Evolutionary conservation across 2,113 vertebrate genomes (phyloP).

Genomic region (Sinocyclocheilus anshuiensis): DNA sequence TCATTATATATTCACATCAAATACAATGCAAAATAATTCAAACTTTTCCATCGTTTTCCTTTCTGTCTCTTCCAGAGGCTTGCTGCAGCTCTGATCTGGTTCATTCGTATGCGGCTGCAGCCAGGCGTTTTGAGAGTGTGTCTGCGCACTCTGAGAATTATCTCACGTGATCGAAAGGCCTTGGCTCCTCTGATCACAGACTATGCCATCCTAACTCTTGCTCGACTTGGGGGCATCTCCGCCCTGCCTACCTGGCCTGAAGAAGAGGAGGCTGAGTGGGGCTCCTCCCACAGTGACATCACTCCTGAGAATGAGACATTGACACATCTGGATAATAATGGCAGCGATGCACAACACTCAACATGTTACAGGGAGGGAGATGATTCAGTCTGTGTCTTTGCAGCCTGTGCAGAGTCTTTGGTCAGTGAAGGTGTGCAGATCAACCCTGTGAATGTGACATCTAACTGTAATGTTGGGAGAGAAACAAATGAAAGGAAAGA

Average conservation of each 20-base stretch:
- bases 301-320: neutral
- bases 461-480: neutral
- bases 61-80: conserved; percentile 57
- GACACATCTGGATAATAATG: neutral
- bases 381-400: neutral
- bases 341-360: neutral
- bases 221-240: conserved; percentile 62
- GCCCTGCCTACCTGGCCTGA: conserved; percentile 10
- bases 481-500: neutral
- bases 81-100: conserved; percentile 64
- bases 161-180: conserved; percentile 67
- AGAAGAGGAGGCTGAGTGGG: conserved; percentile 34
- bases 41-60: neutral
- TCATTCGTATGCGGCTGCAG: conserved; percentile 61
- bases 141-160: conserved; percentile 66
- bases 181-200: conserved; percentile 63
- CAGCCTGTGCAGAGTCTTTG: neutral
- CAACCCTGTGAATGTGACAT: neutral
- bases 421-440: neutral
- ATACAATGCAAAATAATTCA: neutral
- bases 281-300: neutral
- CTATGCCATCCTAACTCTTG: conserved; percentile 62
- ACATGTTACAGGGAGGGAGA: neutral
- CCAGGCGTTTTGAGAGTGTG: conserved; percentile 59
- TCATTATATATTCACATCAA: neutral